phyloP scores from a whole-genome alignment of 2,888 invertebrate genomes.

The Helobdella robusta region DNA sequence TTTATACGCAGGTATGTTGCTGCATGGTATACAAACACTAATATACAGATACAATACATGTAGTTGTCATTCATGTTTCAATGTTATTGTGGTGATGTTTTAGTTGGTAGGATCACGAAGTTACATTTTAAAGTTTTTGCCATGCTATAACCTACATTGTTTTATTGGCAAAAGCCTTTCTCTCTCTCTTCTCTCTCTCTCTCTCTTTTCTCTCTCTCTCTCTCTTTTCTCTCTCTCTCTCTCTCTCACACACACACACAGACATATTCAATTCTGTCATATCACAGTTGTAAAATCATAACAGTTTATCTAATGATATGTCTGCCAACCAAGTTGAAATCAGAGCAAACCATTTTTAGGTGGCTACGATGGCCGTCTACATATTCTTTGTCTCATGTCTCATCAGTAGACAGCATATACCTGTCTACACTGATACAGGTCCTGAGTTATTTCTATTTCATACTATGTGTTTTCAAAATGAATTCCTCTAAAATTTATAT shows the following conservation, averaged over 20 bases:
- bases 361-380: slow-evolving; percentile 78
- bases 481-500: not conserved
- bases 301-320: no score
- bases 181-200: not conserved
- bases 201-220: not conserved
- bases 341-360: no score
- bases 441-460: not conserved
- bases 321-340: no score
- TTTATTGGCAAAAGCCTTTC: not conserved
- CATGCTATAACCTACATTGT: no score
- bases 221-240: no score
- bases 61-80: not conserved
- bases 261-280: no score
- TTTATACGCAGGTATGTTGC: slow-evolving; percentile 54
- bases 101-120: no score
- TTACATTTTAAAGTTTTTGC: no score
- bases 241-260: no score
- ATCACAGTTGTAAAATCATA: no score
- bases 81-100: no score
- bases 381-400: slow-evolving; percentile 79
- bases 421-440: slow-evolving; percentile 37
- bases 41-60: not conserved
- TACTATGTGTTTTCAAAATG: not conserved
- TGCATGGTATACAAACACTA: not conserved
- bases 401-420: slow-evolving; percentile 67